Base-by-base conservation (phyloP, 2,888 invertebrate genomes). In the Cyaniris semiargus region DNA sequence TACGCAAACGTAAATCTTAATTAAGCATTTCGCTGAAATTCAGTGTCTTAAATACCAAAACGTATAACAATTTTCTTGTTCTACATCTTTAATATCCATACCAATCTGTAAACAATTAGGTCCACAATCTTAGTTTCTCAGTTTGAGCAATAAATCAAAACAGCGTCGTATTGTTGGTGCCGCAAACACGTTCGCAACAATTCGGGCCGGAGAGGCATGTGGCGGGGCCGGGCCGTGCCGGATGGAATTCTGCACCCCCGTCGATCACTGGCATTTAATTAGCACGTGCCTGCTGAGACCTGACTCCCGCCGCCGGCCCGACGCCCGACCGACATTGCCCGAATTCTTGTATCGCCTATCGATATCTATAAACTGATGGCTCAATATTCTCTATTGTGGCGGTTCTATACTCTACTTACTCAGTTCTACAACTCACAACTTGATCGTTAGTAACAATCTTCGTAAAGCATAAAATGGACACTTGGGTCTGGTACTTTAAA, bases 191-290 rank as follows among this genome's bases (percentile, higher is more conserved):
- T 87, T 88, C 79, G 85, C 79, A 90, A 90, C 87, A 91, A 91
- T 92, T 88, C 81, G 83, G 85, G 87, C 86, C 88, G 88, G 86
- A 83, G 87, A 83, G 87, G 89, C 85, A 89, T 85, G 88, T 87
- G 83, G 82, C 82, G 79, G 82, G 81, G 83, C 84, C 81, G 82
- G 81, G 83, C 84, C 81, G 85, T 84, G 82, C 81, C 82, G 81
- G 76, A 78, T 83, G 85, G 86, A 85, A 90, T 90, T 87, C 87
- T 88, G 89, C 89, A 88, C 84, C 89, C 87, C 86, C 85, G 84
- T 86, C 85, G 85, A 86, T 84, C 89, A 87, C 87, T 84, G 93
- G 92, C 90, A 94, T 94, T 93, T 94, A 94, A 93, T 94, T 94
- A 94, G 89, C 92, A 89, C 92, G 91, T 91, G 88, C 93, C 90